These are phyloP conservation scores for Grammomys dolichurus DNA, from an alignment of 2,113 vertebrate genomes.

Conservation along the genomic window DNA sequence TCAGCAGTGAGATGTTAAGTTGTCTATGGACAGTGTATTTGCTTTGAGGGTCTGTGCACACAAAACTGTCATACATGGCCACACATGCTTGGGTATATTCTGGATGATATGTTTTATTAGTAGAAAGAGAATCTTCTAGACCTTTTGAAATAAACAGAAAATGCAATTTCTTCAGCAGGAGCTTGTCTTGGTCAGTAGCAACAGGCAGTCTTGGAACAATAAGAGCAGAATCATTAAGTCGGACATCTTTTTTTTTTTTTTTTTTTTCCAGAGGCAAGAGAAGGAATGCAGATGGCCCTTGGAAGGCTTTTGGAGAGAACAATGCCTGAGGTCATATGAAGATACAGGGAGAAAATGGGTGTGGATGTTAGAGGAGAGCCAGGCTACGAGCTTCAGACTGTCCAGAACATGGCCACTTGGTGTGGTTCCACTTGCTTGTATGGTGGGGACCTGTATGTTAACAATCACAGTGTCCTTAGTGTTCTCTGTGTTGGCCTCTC, in stretches of 20 bases:
- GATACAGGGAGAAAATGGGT: neutral
- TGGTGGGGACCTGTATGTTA: neutral
- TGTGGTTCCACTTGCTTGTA: neutral
- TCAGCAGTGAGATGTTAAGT: conserved; percentile 18
- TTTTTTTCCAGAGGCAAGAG: neutral
- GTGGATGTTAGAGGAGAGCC: neutral
- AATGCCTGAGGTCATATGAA: neutral
- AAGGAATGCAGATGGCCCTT: neutral
- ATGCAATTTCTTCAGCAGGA: neutral
- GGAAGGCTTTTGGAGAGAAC: neutral
- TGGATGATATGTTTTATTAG: neutral
- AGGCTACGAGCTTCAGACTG: neutral
- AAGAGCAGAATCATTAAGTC: neutral
- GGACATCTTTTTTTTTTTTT: neutral
- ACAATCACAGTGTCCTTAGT: neutral
- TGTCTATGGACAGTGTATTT: neutral
- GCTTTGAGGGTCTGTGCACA: conserved; percentile 1
- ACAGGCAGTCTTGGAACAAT: neutral
- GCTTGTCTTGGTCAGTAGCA: neutral
- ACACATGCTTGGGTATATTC: conserved; percentile 2
- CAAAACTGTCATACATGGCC: neutral
- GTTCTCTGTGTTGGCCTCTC: neutral
- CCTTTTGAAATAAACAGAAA: neutral
- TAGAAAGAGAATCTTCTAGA: neutral
- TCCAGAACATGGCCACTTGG: neutral